phyloP scores from a whole-genome alignment of 2,888 invertebrate genomes.

The Microdon myrmicae region DNA sequence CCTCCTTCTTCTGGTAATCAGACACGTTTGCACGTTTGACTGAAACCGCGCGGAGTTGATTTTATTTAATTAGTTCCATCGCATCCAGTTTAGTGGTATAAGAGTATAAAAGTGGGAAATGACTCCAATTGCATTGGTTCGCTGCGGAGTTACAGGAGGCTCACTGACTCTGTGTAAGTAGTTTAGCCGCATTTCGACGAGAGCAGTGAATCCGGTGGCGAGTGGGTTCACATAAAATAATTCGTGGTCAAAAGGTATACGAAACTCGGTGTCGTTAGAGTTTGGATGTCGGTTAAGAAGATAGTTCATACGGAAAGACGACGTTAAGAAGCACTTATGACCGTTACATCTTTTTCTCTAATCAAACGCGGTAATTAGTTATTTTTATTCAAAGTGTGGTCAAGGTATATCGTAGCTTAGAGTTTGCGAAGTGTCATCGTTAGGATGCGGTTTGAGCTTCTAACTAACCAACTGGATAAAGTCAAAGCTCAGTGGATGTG shows the following conservation, averaged over 20 bases:
- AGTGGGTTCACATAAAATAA: too few species aligned
- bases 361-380: constrained; percentile 50
- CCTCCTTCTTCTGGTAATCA: constrained; percentile 7
- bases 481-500: too few species aligned
- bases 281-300: background rate
- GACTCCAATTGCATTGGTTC: too few species aligned
- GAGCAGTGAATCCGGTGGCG: constrained; percentile 19
- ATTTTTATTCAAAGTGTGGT: too few species aligned
- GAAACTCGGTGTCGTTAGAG: background rate
- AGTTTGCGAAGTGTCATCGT: too few species aligned
- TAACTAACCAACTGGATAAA: too few species aligned
- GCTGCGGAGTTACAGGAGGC: constrained; percentile 15
- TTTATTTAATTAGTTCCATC: constrained; percentile 8
- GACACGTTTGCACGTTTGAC: constrained; percentile 4
- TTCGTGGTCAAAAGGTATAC: background rate
- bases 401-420: too few species aligned
- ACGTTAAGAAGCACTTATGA: too few species aligned
- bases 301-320: background rate
- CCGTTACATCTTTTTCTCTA: constrained; percentile 53
- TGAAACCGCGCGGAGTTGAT: constrained; percentile 14
- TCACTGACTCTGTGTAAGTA: constrained; percentile 7
- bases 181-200: constrained; percentile 21
- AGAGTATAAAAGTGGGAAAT: constrained; percentile 28
- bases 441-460: too few species aligned
- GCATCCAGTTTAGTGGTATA: constrained; percentile 36